Conservation (phyloP, 2,113 vertebrate genomes). For the Larimichthys polyactis region DNA sequence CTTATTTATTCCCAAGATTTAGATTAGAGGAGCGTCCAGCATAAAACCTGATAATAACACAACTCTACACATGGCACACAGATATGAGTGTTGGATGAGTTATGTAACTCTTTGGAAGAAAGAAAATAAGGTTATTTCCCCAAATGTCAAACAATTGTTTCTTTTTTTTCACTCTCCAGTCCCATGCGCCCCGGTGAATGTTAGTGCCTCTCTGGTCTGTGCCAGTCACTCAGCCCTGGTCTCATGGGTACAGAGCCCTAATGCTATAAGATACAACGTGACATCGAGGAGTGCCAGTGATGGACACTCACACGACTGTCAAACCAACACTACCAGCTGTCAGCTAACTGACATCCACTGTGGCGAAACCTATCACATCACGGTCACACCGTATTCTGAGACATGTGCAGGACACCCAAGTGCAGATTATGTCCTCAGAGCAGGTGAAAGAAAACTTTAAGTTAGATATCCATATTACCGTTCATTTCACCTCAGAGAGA, state of each 20-base stretch:
- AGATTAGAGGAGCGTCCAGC: no score
- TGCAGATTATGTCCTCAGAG: slow-evolving; percentile 47
- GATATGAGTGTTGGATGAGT: no score
- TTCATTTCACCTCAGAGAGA: background rate
- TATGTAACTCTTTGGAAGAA: no score
- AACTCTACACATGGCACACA: no score
- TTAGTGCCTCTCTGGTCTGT: slow-evolving; percentile 68
- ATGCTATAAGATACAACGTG: slow-evolving; percentile 68
- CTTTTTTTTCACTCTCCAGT: slow-evolving; percentile 57
- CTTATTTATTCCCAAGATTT: no score
- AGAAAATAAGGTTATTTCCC: no score
- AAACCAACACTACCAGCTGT: slow-evolving; percentile 59
- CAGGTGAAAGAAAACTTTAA: slow-evolving; percentile 56
- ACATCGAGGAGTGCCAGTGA: slow-evolving; percentile 23
- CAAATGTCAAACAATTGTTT: background rate
- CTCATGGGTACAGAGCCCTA: slow-evolving; percentile 64
- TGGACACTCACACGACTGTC: slow-evolving; percentile 52
- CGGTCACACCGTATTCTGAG: slow-evolving; percentile 63
- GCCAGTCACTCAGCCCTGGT: slow-evolving; percentile 62
- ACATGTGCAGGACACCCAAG: slow-evolving; percentile 68
- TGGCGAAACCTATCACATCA: slow-evolving; percentile 71
- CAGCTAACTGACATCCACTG: slow-evolving; percentile 66
- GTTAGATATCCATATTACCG: background rate
- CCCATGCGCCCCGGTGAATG: slow-evolving; percentile 75
- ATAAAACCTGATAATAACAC: no score